phyloP scores from a whole-genome alignment of 2,888 invertebrate species.

The Apeira syringaria region DNA sequence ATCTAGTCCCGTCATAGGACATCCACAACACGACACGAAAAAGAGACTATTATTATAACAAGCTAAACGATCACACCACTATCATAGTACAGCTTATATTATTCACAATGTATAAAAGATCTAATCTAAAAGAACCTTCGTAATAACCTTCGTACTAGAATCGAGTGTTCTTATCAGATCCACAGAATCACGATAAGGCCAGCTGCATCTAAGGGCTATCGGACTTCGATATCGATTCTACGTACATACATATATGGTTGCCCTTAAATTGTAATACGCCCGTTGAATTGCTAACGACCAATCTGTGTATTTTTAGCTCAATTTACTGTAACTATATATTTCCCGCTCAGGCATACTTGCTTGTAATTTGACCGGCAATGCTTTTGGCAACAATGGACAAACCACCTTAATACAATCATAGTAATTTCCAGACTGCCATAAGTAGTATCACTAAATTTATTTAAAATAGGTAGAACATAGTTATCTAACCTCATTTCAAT shows the following conservation, averaged over 20 bases:
- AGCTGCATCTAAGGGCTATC: conserved; percentile 7
- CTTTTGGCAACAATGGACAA: no score
- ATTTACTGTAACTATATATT: no score
- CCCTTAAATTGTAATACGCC: conserved; percentile 7
- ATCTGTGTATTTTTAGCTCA: neutral
- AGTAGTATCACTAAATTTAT: no score
- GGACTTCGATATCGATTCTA: conserved; percentile 11
- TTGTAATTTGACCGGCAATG: no score
- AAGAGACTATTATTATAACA: no score
- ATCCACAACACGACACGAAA: no score
- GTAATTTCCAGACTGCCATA: no score
- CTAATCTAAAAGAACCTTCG: neutral
- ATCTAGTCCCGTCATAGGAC: no score
- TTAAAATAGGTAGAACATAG: neutral
- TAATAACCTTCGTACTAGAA: neutral
- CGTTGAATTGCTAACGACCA: conserved; percentile 7
- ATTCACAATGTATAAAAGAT: neutral
- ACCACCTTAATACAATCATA: no score
- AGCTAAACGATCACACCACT: neutral
- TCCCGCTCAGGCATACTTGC: no score
- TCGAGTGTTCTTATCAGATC: conserved; percentile 3
- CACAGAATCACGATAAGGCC: conserved; percentile 5
- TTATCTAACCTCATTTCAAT: conserved; percentile 1
- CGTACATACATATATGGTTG: conserved; percentile 9
- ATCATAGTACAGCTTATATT: neutral